These are phyloP conservation scores for Oligia strigilis DNA, from an alignment of 2,888 invertebrate genomes.

Conservation along the genomic window DNA sequence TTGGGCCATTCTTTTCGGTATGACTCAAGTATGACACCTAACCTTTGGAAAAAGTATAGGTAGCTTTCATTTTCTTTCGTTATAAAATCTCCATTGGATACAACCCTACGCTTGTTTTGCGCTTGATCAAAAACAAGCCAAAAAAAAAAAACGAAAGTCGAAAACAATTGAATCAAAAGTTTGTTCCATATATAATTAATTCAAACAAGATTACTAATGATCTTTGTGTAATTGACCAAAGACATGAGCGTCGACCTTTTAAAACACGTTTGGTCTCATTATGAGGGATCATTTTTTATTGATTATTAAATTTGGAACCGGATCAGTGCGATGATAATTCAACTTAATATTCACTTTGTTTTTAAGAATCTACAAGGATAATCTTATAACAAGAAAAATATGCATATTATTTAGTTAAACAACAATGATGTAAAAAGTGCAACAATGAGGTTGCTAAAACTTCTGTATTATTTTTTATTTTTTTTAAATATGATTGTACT, in stretches of 20 bases:
- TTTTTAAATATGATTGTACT: too few species aligned
- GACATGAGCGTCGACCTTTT: constrained; percentile 41
- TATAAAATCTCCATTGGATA: neutral
- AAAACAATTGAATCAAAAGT: constrained; percentile 23
- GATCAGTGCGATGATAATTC: constrained; percentile 5
- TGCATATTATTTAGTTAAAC: neutral
- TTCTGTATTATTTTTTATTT: neutral
- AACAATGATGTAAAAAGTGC: neutral
- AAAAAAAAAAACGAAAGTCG: neutral
- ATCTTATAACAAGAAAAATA: neutral
- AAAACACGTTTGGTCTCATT: constrained; percentile 46
- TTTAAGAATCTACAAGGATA: neutral
- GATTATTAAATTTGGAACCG: constrained; percentile 26
- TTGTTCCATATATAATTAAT: constrained; percentile 26
- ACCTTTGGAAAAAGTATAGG: neutral
- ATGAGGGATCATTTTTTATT: constrained; percentile 32
- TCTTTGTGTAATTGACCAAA: constrained; percentile 52
- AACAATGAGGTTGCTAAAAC: neutral
- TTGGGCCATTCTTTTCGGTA: neutral
- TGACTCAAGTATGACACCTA: neutral
- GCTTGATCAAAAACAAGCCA: neutral
- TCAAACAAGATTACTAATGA: constrained; percentile 54
- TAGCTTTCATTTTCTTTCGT: neutral
- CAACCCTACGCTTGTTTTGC: neutral
- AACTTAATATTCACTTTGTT: constrained; percentile 7